Evolutionary conservation across 2,113 vertebrate species (phyloP).

Genomic region (Cyprinodon tularosa): DNA sequence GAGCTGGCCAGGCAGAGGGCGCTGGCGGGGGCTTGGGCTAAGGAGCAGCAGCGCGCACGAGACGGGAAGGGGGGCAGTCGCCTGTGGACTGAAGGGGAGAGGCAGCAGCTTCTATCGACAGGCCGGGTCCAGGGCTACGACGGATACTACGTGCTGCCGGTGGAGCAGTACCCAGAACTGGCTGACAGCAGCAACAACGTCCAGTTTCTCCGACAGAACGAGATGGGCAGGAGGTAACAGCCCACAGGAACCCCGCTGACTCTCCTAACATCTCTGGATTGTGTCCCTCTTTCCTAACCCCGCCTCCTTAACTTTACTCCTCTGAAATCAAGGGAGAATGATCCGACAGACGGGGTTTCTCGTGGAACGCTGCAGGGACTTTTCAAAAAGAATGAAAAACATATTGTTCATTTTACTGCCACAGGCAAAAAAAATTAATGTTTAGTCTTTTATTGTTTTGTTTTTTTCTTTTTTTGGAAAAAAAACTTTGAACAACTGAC

Average conservation of each 20-base stretch:
- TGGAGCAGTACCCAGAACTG: constrained; percentile 98
- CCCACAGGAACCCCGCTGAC: constrained; percentile 72
- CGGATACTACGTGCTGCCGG: constrained; percentile 96
- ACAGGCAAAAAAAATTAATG: constrained; percentile 78
- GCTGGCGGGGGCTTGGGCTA: constrained; percentile 90
- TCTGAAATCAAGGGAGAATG: constrained; percentile 94
- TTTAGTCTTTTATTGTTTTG: constrained; percentile 58
- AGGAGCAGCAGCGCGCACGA: constrained; percentile 92
- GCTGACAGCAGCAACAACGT: constrained; percentile 99
- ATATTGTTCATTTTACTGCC: constrained; percentile 80
- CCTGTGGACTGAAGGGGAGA: constrained; percentile 97
- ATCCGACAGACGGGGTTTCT: constrained; percentile 90
- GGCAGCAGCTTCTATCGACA: constrained; percentile 93
- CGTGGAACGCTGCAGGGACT: constrained; percentile 92
- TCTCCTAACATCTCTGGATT: constrained; percentile 47
- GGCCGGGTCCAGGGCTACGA: constrained; percentile 97
- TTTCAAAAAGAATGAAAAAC: constrained; percentile 81
- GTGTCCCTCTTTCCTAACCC: constrained; percentile 42
- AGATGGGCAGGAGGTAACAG: constrained; percentile 99
- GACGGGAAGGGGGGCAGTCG: constrained; percentile 95
- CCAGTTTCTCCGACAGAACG: constrained; percentile 99
- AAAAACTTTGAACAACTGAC: constrained; percentile 70
- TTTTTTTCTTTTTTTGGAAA: constrained; percentile 32
- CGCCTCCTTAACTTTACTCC: constrained; percentile 74
- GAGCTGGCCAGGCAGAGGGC: constrained; percentile 95